phyloP scores from a whole-genome alignment of 2,888 invertebrate genomes.

The Agonum fuliginosum region DNA sequence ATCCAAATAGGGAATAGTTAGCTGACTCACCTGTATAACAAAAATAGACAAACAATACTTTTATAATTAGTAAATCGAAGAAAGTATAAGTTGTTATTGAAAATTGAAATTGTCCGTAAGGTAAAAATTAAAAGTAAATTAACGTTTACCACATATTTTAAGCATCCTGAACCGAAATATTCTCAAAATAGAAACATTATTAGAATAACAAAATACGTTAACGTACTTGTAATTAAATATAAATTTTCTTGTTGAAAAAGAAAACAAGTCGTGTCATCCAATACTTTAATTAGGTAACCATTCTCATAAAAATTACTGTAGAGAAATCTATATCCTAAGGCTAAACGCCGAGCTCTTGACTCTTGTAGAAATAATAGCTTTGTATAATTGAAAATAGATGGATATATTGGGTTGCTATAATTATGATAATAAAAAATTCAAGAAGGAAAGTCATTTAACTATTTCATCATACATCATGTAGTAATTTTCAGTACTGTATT shows the following conservation, averaged over 20 bases:
- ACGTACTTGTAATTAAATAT: constrained; percentile 30
- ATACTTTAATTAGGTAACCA: constrained; percentile 33
- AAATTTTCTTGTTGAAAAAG: constrained; percentile 7
- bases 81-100: constrained; percentile 27
- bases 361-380: not conserved
- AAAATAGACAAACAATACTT: too few species aligned
- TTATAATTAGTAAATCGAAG: too few species aligned
- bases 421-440: not conserved
- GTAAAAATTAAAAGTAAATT: constrained; percentile 16
- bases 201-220: constrained; percentile 31
- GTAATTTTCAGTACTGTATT: not conserved
- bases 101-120: constrained; percentile 3
- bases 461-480: constrained; percentile 16
- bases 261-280: constrained; percentile 26
- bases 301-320: constrained; percentile 23
- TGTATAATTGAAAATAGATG: constrained; percentile 16
- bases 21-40: too few species aligned
- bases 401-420: not conserved
- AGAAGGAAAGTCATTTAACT: not conserved
- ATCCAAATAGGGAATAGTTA: too few species aligned
- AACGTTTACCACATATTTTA: constrained; percentile 14
- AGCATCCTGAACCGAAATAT: constrained; percentile 14
- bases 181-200: constrained; percentile 25
- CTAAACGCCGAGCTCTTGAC: not conserved
- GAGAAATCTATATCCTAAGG: constrained; percentile 32